These are phyloP conservation scores for Acropternis orthonyx DNA, from an alignment of 2,797 vertebrate genomes.

Conservation along the genomic window DNA sequence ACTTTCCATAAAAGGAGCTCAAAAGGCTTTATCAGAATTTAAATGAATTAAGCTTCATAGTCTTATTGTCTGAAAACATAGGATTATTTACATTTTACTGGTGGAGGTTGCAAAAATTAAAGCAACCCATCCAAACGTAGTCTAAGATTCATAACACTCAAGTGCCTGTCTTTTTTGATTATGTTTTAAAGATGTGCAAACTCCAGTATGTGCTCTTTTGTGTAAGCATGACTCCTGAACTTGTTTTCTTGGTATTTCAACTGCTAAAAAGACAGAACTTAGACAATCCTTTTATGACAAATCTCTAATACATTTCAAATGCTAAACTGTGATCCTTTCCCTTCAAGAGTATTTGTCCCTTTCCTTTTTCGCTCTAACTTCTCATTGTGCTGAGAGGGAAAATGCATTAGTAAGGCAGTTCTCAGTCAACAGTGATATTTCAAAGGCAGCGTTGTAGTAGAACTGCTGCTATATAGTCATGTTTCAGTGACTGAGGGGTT, in stretches of 20 bases:
- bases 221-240: background rate
- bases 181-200: background rate
- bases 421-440: background rate
- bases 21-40: background rate
- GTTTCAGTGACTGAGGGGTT: background rate
- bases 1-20: background rate
- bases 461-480: background rate
- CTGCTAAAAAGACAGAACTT: background rate
- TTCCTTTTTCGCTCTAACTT: background rate
- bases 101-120: background rate
- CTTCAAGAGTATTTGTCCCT: background rate
- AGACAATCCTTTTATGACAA: background rate
- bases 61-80: background rate
- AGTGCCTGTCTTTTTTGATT: background rate
- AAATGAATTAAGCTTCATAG: background rate
- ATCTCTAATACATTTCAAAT: background rate
- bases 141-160: background rate
- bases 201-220: background rate
- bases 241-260: background rate
- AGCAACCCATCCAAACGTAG: background rate
- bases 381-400: background rate
- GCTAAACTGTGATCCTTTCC: background rate
- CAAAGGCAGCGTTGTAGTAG: background rate
- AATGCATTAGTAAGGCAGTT: background rate
- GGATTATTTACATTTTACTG: background rate